Evolutionary conservation across 2,113 vertebrate species (phyloP), one percentile per base, ranked within the genome.

Genomic region (Callospermophilus lateralis): DNA sequence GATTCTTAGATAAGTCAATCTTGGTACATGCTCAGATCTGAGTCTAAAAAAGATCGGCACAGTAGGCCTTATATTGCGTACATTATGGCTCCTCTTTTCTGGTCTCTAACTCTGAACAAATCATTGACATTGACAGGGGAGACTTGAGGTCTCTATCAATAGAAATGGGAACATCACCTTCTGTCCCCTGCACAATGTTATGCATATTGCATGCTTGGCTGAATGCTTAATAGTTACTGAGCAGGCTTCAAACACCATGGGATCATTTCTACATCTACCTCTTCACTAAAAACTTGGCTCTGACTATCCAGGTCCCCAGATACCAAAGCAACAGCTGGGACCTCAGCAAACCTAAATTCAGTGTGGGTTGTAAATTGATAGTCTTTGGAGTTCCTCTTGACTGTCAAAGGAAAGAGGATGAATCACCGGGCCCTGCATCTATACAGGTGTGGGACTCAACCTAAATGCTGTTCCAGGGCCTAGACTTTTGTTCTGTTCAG

Each of bases 81-180:
- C 39, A 65, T 81, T 17, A 17, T 32, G 55, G 55, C 67, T 77
- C 84, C 30, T 77, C 83, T 72, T 13, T 86, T 30, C 39, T 20
- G 58, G 32, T 30, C 30, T 78, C 55, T 30, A 37, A 55, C 48
- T 30, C 39, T 74, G 16, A 83, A 51, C 8, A 32, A 13, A 8
- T 55, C 85, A 53, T 45, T 55, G 30, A 83, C 34, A 84, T 95
- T 48, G 39, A 39, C 81, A 76, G 51, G 10, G 68, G 76, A 68
- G 34, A 88, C n/a, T 45, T 20, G 61, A 9, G 24, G 26, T 93
- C 28, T 65, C 37, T 51, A 65, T 67, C 84, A 84, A 34, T 61
- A 84, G 89, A 90, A 93, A 87, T 17, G 61, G 61, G 92, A 93
- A 94, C 94, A 77, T 55, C 32, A n/a, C 65, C 94, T 97, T 87